A percentile compares a stretch with the other conserved stretches of the same genome.
phyloP scores from a whole-genome alignment of 2,888 invertebrate genomes.

The Fragum fragum region DNA sequence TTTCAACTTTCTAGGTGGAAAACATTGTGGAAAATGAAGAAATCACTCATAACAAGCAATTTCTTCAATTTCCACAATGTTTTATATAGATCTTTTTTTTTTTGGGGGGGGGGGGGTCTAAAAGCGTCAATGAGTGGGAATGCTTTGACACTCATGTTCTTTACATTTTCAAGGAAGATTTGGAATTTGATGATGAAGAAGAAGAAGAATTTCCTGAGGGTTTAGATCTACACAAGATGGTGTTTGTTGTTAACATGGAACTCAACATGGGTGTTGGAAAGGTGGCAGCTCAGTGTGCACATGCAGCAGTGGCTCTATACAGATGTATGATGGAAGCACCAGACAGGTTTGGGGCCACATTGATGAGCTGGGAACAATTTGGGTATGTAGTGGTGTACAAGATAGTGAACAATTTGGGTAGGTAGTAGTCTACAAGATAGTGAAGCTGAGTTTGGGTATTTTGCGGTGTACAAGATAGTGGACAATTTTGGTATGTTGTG shows the following conservation, averaged over 20 bases:
- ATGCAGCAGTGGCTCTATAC: constrained; percentile 89
- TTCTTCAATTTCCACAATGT: too few species aligned
- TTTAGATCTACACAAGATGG: constrained; percentile 89
- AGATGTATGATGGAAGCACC: constrained; percentile 87
- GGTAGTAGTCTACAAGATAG: constrained; percentile 62
- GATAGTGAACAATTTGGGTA: constrained; percentile 87
- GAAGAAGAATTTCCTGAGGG: constrained; percentile 79
- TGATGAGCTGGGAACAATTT: constrained; percentile 87
- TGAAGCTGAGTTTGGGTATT: too few species aligned
- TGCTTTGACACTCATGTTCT: too few species aligned
- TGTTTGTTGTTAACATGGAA: constrained; percentile 89
- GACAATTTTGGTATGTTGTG: constrained; percentile 85
- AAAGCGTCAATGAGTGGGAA: too few species aligned
- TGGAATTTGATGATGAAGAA: constrained; percentile 75
- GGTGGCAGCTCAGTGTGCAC: constrained; percentile 88
- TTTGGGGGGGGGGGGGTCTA: too few species aligned
- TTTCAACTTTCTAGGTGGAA: too few species aligned
- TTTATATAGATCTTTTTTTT: too few species aligned
- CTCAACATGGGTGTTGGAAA: constrained; percentile 90
- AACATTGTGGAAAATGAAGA: too few species aligned
- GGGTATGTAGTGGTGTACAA: constrained; percentile 79
- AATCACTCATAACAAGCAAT: too few species aligned
- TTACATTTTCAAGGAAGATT: constrained; percentile 53
- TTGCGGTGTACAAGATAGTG: too few species aligned
- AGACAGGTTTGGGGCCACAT: constrained; percentile 85